A percentile compares a stretch with the other conserved stretches of the same genome.
phyloP scores from a whole-genome alignment of 2,113 vertebrate species.

The Nematolebias whitei region DNA sequence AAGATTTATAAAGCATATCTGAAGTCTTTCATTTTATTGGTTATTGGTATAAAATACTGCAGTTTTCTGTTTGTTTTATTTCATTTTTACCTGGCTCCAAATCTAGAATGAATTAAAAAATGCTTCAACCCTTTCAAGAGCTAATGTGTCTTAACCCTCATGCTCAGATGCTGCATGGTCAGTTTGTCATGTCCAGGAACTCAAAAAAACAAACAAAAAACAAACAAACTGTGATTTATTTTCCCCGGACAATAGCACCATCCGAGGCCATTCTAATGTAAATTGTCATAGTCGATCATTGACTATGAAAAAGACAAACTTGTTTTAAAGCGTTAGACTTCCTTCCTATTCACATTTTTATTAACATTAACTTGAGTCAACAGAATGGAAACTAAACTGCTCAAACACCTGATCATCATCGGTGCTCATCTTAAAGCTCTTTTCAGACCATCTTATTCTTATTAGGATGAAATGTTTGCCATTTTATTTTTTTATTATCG shows the following conservation, averaged over 20 bases:
- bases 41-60: too few relatives aligned
- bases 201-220: not conserved
- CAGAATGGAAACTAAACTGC: not conserved
- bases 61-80: too few relatives aligned
- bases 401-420: conserved; percentile 21
- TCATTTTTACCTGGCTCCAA: too few relatives aligned
- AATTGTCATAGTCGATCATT: too few relatives aligned
- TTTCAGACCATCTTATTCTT: conserved; percentile 62
- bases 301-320: not conserved
- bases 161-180: not conserved
- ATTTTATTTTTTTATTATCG: conserved; percentile 41
- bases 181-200: not conserved
- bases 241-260: conserved; percentile 15
- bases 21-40: not conserved
- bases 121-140: too few relatives aligned
- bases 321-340: conserved; percentile 5
- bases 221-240: not conserved
- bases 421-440: conserved; percentile 34
- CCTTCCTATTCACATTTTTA: not conserved
- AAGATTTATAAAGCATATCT: too few relatives aligned
- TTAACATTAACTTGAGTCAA: not conserved
- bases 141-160: not conserved
- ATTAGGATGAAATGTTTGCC: conserved; percentile 37
- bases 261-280: conserved; percentile 13
- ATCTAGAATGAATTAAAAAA: too few relatives aligned